Conservation (phyloP, 2,888 invertebrate genomes). For the Norana najaformis region DNA sequence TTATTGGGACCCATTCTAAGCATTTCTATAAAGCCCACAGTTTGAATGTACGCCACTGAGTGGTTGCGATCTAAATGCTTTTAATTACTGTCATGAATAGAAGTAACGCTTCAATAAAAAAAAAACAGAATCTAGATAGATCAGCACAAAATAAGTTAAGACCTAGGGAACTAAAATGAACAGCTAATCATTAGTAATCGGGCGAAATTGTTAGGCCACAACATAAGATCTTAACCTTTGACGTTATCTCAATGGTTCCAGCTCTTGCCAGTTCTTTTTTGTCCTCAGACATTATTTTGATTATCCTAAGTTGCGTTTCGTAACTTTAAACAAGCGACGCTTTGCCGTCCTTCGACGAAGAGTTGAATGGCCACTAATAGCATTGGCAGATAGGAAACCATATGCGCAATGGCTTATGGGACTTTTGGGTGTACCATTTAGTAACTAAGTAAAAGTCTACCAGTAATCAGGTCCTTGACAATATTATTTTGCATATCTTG, state of each 20-base stretch:
- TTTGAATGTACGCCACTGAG: no score
- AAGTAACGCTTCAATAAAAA: no score
- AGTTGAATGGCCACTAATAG: neutral
- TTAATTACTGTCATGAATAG: no score
- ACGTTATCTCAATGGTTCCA: slow-evolving; percentile 43
- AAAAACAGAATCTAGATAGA: no score
- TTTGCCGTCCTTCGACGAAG: neutral
- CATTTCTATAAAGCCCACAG: no score
- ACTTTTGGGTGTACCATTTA: neutral
- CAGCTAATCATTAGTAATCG: neutral
- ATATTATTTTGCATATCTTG: no score
- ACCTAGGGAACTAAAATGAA: neutral
- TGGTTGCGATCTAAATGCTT: no score
- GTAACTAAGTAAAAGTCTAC: neutral
- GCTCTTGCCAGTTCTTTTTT: slow-evolving; percentile 40
- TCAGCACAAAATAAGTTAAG: no score
- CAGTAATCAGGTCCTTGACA: no score
- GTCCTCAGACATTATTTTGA: neutral
- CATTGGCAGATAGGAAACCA: neutral
- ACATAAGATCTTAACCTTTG: slow-evolving; percentile 38
- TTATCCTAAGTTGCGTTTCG: neutral
- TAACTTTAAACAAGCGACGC: neutral
- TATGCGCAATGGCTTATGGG: neutral
- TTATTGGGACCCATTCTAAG: no score
- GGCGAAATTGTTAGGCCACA: neutral